Conservation (phyloP, 2,888 invertebrate species). For the Calephelis perditalis region DNA sequence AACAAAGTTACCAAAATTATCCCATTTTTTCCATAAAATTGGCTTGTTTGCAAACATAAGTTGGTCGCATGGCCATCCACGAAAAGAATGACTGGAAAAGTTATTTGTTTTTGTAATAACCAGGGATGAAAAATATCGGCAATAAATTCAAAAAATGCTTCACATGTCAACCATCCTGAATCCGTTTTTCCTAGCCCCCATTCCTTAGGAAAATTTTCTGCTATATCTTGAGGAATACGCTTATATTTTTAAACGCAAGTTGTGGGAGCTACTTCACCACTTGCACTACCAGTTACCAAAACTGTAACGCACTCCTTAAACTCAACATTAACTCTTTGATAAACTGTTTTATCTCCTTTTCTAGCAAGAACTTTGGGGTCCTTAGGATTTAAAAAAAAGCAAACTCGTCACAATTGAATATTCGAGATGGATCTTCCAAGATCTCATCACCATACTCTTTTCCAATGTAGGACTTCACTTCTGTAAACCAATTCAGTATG, state of each 20-base stretch:
- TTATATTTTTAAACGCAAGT: conserved; percentile 26
- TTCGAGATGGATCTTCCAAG: conserved; percentile 26
- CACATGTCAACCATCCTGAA: conserved; percentile 51
- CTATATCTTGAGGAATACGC: conserved; percentile 26
- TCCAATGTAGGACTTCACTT: conserved; percentile 19
- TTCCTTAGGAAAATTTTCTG: conserved; percentile 24
- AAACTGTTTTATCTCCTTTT: conserved; percentile 33
- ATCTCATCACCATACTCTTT: conserved; percentile 22
- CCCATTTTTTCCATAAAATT: conserved; percentile 39
- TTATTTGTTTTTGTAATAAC: conserved; percentile 34
- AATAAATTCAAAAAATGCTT: conserved; percentile 48
- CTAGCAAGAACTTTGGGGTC: conserved; percentile 26
- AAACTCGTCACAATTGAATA: conserved; percentile 34
- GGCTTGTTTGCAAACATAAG: conserved; percentile 38
- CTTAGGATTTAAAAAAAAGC: conserved; percentile 28
- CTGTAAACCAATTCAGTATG: conserved; percentile 30
- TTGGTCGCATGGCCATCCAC: conserved; percentile 40
- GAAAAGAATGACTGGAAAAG: conserved; percentile 43
- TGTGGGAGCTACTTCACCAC: conserved; percentile 24
- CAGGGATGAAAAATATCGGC: conserved; percentile 43
- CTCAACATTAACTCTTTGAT: conserved; percentile 30
- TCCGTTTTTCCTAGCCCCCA: conserved; percentile 50
- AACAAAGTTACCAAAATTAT: conserved; percentile 31
- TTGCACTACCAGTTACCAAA: conserved; percentile 30
- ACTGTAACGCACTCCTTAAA: conserved; percentile 32